Evolutionary conservation across 2,113 vertebrate species (phyloP).

Genomic region (Hystrix cristata): DNA sequence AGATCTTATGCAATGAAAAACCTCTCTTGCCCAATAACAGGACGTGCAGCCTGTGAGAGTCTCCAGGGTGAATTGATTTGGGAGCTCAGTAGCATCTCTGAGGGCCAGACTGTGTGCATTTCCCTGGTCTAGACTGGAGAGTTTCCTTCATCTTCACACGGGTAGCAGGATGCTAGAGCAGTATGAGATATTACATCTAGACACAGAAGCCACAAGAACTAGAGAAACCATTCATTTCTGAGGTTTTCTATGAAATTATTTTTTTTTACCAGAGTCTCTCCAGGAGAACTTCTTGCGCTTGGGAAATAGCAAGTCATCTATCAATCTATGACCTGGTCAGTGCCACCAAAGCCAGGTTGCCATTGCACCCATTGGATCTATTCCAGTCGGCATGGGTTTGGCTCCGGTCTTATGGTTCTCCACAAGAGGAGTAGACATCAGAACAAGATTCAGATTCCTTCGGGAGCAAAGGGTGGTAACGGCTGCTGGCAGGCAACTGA

Average conservation of each 20-base stretch:
- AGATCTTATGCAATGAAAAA: neutral
- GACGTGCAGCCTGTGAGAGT: rapidly evolving
- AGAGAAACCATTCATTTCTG: neutral
- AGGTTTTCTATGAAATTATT: neutral
- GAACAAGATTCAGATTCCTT: rapidly evolving
- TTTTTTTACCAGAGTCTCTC: neutral
- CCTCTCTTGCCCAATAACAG: neutral
- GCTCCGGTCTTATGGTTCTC: neutral
- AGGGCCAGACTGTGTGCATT: too few relatives aligned
- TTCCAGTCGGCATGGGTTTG: too few relatives aligned
- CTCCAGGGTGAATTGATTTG: rapidly evolving
- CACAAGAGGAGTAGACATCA: neutral
- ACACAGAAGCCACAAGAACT: neutral
- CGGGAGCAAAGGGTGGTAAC: neutral
- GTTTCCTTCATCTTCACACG: neutral
- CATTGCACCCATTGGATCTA: rapidly evolving
- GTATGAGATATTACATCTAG: too few relatives aligned
- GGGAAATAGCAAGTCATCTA: neutral
- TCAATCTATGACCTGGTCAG: neutral
- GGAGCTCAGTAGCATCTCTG: neutral
- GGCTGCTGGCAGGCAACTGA: too few relatives aligned
- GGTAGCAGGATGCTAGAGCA: too few relatives aligned
- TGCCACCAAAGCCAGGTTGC: neutral
- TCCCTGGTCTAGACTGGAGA: neutral
- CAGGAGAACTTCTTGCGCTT: neutral